A percentile compares a stretch with the other conserved stretches of the same genome.
These are phyloP conservation scores for Drosophila pachea DNA, from an alignment of 1,140 invertebrate species.

Conservation along the genomic window DNA sequence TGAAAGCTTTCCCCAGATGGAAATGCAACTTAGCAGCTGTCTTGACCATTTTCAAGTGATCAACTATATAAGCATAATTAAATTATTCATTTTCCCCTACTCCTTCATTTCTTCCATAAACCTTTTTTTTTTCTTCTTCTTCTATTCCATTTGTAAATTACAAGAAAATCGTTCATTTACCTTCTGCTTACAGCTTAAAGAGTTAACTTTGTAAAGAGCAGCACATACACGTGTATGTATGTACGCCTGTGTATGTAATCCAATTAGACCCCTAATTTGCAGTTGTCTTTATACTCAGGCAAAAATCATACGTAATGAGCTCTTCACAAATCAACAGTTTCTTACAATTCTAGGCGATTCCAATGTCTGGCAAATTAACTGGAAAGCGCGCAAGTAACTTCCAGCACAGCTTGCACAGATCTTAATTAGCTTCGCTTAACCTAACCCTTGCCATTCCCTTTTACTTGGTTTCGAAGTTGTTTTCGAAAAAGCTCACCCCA, in stretches of 20 bases:
- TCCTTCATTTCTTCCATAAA: too few species aligned
- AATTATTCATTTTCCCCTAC: too few species aligned
- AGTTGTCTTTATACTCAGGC: neutral
- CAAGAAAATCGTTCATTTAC: too few species aligned
- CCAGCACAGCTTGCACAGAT: conserved; percentile 8
- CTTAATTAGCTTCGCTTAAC: conserved; percentile 62
- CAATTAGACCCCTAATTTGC: conserved; percentile 21
- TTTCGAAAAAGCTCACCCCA: conserved; percentile 39
- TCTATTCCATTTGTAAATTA: too few species aligned
- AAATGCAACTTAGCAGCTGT: too few species aligned
- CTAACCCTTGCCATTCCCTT: conserved; percentile 35
- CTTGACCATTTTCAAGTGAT: too few species aligned
- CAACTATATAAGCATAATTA: too few species aligned
- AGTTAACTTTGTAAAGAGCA: neutral
- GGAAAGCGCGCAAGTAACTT: conserved; percentile 30
- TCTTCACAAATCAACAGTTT: neutral
- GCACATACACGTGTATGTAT: neutral
- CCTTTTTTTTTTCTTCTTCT: too few species aligned
- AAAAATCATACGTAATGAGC: conserved; percentile 11
- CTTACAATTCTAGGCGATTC: conserved; percentile 16
- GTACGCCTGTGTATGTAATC: conserved; percentile 4
- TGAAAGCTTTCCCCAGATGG: neutral
- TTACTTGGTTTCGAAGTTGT: conserved; percentile 8
- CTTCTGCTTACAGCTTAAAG: too few species aligned
- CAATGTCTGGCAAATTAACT: conserved; percentile 40